Evolutionary conservation across 2,113 vertebrate genomes (phyloP).

Genomic region (Elanoides forficatus): DNA sequence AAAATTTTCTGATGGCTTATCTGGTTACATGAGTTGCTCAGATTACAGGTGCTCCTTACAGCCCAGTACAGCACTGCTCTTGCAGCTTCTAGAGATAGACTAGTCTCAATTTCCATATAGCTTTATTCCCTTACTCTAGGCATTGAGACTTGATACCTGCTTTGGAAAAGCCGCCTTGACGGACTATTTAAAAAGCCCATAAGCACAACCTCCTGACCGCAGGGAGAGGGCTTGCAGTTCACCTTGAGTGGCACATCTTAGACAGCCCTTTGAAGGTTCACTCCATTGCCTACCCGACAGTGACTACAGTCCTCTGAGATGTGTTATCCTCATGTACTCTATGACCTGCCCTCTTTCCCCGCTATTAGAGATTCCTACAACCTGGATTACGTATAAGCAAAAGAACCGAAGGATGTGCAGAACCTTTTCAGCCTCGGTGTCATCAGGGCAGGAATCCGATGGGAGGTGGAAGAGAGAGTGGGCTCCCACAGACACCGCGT

Average conservation of each 20-base stretch:
- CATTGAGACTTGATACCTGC: not conserved
- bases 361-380: not conserved
- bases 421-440: not conserved
- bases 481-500: not conserved
- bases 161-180: not conserved
- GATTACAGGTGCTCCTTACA: not conserved
- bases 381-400: not conserved
- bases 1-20: not conserved
- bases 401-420: not conserved
- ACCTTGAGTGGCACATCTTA: not conserved
- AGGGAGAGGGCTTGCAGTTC: not conserved
- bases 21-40: not conserved
- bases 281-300: not conserved
- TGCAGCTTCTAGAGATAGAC: not conserved
- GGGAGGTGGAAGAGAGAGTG: not conserved
- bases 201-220: not conserved
- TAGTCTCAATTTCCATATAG: not conserved
- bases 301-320: not conserved
- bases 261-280: not conserved
- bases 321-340: not conserved
- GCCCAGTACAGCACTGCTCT: not conserved
- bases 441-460: not conserved
- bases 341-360: not conserved
- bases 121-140: not conserved
- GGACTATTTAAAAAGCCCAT: not conserved